phyloP scores from a whole-genome alignment of 2,113 vertebrate species.

The Tichodroma muraria region DNA sequence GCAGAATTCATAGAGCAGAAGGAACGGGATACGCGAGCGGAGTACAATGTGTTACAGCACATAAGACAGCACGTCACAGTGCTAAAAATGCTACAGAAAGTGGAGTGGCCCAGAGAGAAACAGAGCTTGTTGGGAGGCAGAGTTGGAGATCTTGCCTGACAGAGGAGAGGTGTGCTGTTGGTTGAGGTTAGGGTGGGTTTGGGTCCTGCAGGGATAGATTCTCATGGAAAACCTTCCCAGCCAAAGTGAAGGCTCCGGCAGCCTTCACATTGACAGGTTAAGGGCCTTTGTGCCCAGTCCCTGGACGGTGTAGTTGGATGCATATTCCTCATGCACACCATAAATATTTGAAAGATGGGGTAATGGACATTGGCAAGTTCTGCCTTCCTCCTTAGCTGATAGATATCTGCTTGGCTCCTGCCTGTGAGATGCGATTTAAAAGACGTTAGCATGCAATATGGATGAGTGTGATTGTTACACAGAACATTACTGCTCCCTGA shows the following conservation, averaged over 20 bases:
- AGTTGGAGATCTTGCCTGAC: not conserved
- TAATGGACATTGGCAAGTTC: not conserved
- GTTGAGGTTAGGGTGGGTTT: not conserved
- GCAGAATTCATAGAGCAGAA: constrained; percentile 29
- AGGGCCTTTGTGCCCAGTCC: not conserved
- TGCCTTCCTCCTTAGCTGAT: not conserved
- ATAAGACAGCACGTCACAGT: not conserved
- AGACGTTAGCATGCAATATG: not conserved
- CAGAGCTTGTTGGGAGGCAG: not conserved
- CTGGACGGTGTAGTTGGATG: not conserved
- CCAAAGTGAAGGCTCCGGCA: not conserved
- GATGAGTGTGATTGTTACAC: not conserved
- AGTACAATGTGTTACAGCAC: constrained; percentile 33
- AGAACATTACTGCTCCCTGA: not conserved
- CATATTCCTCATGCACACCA: not conserved
- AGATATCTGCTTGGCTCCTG: not conserved
- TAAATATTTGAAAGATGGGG: not conserved
- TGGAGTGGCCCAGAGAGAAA: not conserved
- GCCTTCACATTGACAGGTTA: not conserved
- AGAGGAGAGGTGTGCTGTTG: not conserved
- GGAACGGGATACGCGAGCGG: not conserved
- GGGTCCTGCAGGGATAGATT: not conserved
- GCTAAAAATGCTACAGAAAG: constrained; percentile 18
- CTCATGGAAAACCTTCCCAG: not conserved
- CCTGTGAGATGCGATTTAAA: not conserved